Conservation (phyloP, 2,113 vertebrate genomes). For the Lasiurus borealis region DNA sequence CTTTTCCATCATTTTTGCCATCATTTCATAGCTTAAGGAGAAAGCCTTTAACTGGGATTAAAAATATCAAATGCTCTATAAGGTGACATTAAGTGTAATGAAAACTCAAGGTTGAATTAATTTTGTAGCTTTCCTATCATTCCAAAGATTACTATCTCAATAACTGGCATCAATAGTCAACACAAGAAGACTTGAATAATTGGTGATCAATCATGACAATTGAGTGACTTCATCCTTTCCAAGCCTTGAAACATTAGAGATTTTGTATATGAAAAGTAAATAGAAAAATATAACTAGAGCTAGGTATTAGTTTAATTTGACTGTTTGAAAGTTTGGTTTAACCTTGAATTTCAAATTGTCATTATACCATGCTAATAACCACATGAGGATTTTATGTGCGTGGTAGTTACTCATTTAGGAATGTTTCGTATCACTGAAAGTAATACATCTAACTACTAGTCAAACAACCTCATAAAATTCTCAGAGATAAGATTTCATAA, state of each 20-base stretch:
- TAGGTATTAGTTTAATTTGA: constrained; percentile 11
- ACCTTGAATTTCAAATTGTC: constrained; percentile 74
- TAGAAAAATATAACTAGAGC: constrained; percentile 55
- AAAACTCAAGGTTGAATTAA: constrained; percentile 86
- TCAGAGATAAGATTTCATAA: constrained; percentile 82
- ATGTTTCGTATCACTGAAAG: constrained; percentile 71
- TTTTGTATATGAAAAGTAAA: constrained; percentile 71
- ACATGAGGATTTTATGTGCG: constrained; percentile 75
- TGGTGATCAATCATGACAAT: constrained; percentile 84
- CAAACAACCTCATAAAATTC: constrained; percentile 79
- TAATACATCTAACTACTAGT: constrained; percentile 75
- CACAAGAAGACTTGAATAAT: constrained; percentile 78
- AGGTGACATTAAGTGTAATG: constrained; percentile 83
- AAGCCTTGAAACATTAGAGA: constrained; percentile 70
- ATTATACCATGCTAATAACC: constrained; percentile 77
- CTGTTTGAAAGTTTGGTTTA: constrained; percentile 66
- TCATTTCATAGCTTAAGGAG: constrained; percentile 58
- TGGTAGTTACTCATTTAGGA: constrained; percentile 74
- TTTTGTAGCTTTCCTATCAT: constrained; percentile 83
- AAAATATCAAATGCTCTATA: constrained; percentile 82
- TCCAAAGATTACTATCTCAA: constrained; percentile 80
- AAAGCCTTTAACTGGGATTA: constrained; percentile 79
- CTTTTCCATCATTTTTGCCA: constrained; percentile 70
- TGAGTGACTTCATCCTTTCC: constrained; percentile 76
- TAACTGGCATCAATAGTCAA: constrained; percentile 80